Evolutionary conservation across 2,113 vertebrate species (phyloP).

Genomic region (Eublepharis macularius): DNA sequence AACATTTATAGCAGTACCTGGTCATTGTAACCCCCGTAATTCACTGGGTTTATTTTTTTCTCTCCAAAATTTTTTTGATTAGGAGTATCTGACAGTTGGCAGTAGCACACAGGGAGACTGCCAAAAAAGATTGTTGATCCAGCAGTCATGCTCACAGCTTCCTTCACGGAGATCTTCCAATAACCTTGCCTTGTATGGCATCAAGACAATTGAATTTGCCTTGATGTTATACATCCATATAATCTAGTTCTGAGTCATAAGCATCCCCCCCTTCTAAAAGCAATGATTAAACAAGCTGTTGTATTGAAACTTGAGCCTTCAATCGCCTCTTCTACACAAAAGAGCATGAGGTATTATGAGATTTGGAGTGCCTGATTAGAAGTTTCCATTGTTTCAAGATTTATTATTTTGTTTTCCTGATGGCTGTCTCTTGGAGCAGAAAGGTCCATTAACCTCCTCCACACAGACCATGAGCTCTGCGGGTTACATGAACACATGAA

Average conservation of each 20-base stretch:
- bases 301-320: background rate
- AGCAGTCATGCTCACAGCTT: constrained; percentile 2
- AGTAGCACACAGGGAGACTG: constrained; percentile 31
- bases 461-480: background rate
- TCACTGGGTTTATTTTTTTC: constrained; percentile 63
- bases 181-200: constrained; percentile 71
- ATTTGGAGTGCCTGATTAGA: rapidly evolving
- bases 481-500: background rate
- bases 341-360: background rate
- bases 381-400: constrained; percentile 2
- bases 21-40: constrained; percentile 70
- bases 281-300: constrained; percentile 42
- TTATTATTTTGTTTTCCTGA: constrained; percentile 16
- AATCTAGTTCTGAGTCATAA: constrained; percentile 43
- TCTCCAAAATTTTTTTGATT: constrained; percentile 60
- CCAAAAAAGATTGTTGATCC: constrained; percentile 53
- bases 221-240: constrained; percentile 18
- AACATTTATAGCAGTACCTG: constrained; percentile 46
- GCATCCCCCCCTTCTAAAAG: background rate
- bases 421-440: constrained; percentile 12
- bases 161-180: constrained; percentile 35
- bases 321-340: background rate
- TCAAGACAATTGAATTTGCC: constrained; percentile 38
- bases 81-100: constrained; percentile 62
- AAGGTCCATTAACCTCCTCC: background rate